Base-by-base conservation (phyloP, 2,888 invertebrate species). In the Agrotis exclamationis region DNA sequence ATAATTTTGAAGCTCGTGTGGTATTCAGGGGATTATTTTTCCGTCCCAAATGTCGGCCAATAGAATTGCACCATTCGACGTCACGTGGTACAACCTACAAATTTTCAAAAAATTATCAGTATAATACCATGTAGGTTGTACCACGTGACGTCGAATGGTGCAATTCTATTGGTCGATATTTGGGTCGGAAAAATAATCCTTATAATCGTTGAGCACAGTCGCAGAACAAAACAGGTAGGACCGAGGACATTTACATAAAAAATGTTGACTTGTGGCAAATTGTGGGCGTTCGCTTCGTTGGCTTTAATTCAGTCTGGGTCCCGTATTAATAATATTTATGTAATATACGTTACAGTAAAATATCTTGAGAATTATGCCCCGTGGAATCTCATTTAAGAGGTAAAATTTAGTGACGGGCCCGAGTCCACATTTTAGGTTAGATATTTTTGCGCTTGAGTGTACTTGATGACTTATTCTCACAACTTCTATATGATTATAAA, bases 201-300 rank as follows among this genome's bases (percentile, higher is more conserved):
- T 62, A 65, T 65, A 70, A 81, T 72, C 67, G 63, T 68, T 48
- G 57, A 69, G 74, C 60, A 82, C 74, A 74, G 75, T 74, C 70
- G 58, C 65, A 65, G 39, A 72, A 74, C 70, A 70, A 65, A 74
- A 70, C 85, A 85, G 87, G 86, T 84, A 83, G 74, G 54, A 79
- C 81, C 74, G 80, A 83, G 83, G 80, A 84, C 76, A 89, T 90
- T 90, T 89, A 83, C 89, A 91, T 92, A 90, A 91, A 90, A 88
- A 90, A 86, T 86, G 88, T 86, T 88, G 90, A 90, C 85, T 90
- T 90, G 87, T 87, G 84, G 87, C 91, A 91, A 90, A 91, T 91
- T 90, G 90, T 90, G 86, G 86, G 69, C 82, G 80, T 84, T 67
- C 88, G 90, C 88, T 86, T 85, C 85, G 90, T 86, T 88, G 91